Conservation (phyloP, 2,113 vertebrate species). For the Furnarius figulus region DNA sequence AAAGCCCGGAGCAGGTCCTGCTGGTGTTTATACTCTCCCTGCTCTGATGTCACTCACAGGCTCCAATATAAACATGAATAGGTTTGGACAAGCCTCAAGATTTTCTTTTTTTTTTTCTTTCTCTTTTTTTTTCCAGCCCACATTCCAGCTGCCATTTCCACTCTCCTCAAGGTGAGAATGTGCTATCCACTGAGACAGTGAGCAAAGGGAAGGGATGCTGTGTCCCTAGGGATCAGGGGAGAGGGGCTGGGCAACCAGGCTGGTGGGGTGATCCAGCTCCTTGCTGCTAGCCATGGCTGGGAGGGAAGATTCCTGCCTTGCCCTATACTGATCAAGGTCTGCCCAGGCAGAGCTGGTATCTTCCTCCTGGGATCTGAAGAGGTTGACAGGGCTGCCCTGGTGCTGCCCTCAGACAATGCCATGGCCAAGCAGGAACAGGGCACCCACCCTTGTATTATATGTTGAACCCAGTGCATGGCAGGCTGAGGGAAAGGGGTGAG, state of each 20-base stretch:
- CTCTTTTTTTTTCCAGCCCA: not conserved
- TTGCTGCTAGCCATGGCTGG: not conserved
- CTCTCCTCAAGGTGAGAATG: conserved; percentile 56
- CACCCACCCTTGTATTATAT: not conserved
- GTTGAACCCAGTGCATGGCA: not conserved
- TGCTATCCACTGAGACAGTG: not conserved
- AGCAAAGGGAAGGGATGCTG: not conserved
- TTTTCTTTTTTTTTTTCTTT: not conserved
- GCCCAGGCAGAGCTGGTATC: not conserved
- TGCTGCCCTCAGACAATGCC: not conserved
- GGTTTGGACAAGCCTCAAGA: conserved; percentile 69
- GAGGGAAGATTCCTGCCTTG: not conserved
- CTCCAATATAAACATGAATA: conserved; percentile 75
- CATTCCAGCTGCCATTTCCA: conserved; percentile 72
- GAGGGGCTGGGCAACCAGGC: not conserved
- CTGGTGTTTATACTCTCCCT: conserved; percentile 73
- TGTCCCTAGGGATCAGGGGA: not conserved
- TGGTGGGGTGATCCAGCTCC: not conserved
- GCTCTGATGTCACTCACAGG: conserved; percentile 74
- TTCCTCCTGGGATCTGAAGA: not conserved
- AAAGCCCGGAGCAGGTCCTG: conserved; percentile 46
- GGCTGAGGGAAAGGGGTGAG: not conserved
- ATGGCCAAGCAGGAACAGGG: not conserved
- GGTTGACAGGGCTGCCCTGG: not conserved
- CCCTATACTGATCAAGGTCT: not conserved